Evolutionary conservation across 2,888 invertebrate species (phyloP), one percentile per base, ranked within the genome.

Genomic region (Empis stercorea): DNA sequence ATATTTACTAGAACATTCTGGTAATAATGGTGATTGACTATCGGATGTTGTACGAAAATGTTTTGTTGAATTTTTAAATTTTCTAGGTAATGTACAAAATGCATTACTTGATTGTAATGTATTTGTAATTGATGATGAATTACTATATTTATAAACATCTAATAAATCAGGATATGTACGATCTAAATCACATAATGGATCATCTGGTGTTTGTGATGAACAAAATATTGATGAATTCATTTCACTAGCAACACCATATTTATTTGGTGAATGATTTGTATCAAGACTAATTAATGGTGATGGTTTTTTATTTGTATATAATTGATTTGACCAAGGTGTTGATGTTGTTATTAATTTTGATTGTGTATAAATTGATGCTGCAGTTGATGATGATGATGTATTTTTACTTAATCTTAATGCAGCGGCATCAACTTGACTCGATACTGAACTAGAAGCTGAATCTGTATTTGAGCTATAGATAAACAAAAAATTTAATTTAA

Each of bases 1-100:
- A 57, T 82, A 79, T 52, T 81, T 74, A 62, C 82, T 84, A 0
- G 65, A 67, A 50, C 62, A 65, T 57, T 79, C 80, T 13, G 75
- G 71, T 50, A 86, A 69, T 48, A 86, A 70, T 2, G 84, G 84
- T 47, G 84, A 82, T 57, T 85, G 82, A 57, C 85, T 85, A 56
- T 84, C 84, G 20, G 80, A 74, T 14, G 66, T 65, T 53, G 62
- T 64, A 43, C 63, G 62, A 43, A 67, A 68, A 43, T 51, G 52
- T 47, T 64, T 64, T 1, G 63, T 64, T 4, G 59, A 61, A 17
- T 59, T 61, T 53, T 66, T 68, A 15, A 66, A 53, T 47, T 69
- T 69, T 1, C 69, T 56, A 1, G 84, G 83, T 55, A 84, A 72
- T n/a, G 84, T 84, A 61, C 80, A 82, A 59, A 82, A 78, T 1